Percentiles rank a stretch among this genome's conserved stretches.
Conservation (phyloP, 2,797 vertebrate genomes). For the Buceros bicornis region DNA sequence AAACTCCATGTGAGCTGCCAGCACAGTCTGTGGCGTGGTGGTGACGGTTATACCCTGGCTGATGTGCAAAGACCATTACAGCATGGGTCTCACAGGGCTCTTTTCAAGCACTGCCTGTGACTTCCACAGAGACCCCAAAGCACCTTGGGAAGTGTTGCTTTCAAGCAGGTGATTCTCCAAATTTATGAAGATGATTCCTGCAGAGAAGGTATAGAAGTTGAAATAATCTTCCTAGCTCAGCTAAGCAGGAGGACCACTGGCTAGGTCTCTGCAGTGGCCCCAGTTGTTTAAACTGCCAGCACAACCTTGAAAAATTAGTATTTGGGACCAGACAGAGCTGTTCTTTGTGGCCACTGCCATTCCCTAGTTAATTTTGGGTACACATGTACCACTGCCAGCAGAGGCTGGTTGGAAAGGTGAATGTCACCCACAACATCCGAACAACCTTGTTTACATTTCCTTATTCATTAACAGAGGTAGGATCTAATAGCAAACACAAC, state of each 20-base stretch:
- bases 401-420: background rate
- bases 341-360: background rate
- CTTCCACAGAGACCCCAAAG: background rate
- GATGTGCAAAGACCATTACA: background rate
- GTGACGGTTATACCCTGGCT: background rate
- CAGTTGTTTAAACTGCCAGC: background rate
- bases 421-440: constrained; percentile 7
- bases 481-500: background rate
- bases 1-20: background rate
- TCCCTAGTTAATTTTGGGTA: background rate
- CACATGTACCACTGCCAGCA: background rate
- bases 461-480: constrained; percentile 68
- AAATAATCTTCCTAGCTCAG: background rate
- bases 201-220: background rate
- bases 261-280: background rate
- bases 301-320: background rate
- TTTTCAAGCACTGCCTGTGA: background rate
- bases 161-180: background rate
- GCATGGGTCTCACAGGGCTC: accelerated
- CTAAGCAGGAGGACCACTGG: background rate
- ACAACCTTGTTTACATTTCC: constrained; percentile 58
- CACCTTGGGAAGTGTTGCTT: background rate
- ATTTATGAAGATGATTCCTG: background rate
- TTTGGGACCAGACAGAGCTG: background rate
- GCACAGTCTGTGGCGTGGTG: background rate